phyloP scores from a whole-genome alignment of 2,888 invertebrate genomes.

The Belgica antarctica region DNA sequence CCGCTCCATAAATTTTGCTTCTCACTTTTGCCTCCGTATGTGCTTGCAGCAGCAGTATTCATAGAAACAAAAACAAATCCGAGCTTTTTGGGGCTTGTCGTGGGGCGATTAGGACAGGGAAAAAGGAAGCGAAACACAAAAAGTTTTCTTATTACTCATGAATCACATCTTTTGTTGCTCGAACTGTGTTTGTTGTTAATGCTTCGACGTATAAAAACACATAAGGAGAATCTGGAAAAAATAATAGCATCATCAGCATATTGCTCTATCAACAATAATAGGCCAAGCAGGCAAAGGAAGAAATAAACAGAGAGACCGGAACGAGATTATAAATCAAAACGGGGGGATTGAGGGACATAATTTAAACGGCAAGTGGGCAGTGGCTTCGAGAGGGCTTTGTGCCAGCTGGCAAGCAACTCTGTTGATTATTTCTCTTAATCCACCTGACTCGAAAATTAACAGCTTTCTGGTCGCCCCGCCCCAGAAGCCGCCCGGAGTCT shows the following conservation, averaged over 20 bases:
- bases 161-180: conserved; percentile 12
- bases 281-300: neutral
- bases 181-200: conserved; percentile 12
- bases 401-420: no score
- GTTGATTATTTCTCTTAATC: no score
- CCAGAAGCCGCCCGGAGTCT: no score
- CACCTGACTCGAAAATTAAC: no score
- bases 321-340: conserved; percentile 14
- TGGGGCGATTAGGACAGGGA: conserved; percentile 12
- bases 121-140: no score
- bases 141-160: neutral
- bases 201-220: neutral
- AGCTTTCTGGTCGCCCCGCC: no score
- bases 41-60: conserved; percentile 15
- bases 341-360: neutral
- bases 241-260: conserved; percentile 40
- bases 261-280: conserved; percentile 33
- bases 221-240: neutral
- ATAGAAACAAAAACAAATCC: neutral
- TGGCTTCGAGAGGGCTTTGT: no score
- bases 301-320: conserved; percentile 1
- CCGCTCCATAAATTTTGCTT: conserved; percentile 20
- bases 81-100: conserved; percentile 16
- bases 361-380: no score
- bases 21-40: neutral